Evolutionary conservation across 2,113 vertebrate genomes (phyloP).

Genomic region (Pedetes capensis): DNA sequence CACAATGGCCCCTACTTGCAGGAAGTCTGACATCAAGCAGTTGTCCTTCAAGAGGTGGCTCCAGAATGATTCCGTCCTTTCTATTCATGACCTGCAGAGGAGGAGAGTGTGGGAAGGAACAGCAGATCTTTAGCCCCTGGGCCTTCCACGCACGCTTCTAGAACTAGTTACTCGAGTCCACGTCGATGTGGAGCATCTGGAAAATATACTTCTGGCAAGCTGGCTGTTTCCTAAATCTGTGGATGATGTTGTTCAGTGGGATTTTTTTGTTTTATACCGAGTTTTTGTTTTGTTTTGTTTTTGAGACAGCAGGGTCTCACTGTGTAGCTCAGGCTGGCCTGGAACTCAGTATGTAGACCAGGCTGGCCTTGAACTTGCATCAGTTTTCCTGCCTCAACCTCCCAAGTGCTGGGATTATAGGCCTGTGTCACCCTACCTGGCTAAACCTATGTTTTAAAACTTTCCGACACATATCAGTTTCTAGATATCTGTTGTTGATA

Average conservation of each 20-base stretch:
- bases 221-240: neutral
- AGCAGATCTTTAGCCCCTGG: neutral
- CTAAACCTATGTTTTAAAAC: neutral
- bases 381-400: neutral
- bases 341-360: neutral
- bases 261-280: neutral
- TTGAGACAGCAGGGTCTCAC: neutral
- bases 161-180: neutral
- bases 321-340: neutral
- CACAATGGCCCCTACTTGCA: neutral
- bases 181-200: too few relatives aligned
- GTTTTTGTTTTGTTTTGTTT: neutral
- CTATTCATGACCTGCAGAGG: neutral
- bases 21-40: neutral
- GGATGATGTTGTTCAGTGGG: neutral
- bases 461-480: neutral
- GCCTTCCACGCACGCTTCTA: neutral
- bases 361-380: neutral
- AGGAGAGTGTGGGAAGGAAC: neutral
- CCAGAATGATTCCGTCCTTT: neutral
- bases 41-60: neutral
- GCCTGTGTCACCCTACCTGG: neutral
- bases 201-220: neutral
- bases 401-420: neutral
- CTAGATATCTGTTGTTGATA: neutral